These are phyloP conservation scores for Uloborus diversus DNA, from an alignment of 1,140 invertebrate genomes.

Conservation along the genomic window DNA sequence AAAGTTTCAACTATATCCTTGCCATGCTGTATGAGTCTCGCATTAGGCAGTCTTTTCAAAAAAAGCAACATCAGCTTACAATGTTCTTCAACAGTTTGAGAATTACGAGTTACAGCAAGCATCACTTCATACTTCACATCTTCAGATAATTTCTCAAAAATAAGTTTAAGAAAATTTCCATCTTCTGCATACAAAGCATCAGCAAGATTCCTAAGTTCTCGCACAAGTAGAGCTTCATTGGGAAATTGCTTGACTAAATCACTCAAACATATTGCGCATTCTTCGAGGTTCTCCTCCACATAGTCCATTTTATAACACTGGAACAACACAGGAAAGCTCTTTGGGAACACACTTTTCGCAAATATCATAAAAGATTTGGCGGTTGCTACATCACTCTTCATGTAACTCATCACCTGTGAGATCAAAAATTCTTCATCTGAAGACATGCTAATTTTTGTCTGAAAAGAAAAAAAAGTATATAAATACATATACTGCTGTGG, in stretches of 20 bases:
- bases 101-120: constrained; percentile 15
- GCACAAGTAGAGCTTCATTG: constrained; percentile 3
- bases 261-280: constrained; percentile 21
- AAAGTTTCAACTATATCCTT: constrained; percentile 41
- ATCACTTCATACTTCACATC: constrained; percentile 39
- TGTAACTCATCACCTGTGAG: neutral
- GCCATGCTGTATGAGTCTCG: constrained; percentile 35
- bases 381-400: constrained; percentile 11
- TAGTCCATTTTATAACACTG: constrained; percentile 46
- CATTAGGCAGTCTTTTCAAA: constrained; percentile 39
- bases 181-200: constrained; percentile 6
- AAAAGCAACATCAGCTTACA: constrained; percentile 39
- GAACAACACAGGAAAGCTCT: constrained; percentile 30
- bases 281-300: constrained; percentile 25
- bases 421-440: constrained; percentile 45
- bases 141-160: constrained; percentile 37
- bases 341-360: constrained; percentile 29
- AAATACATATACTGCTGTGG: too few relatives aligned
- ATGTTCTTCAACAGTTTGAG: constrained; percentile 28
- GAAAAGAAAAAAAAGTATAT: too few relatives aligned
- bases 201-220: constrained; percentile 28
- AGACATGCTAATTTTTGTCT: neutral
- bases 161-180: constrained; percentile 20
- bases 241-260: constrained; percentile 41
- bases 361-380: constrained; percentile 49